Evolutionary conservation across 2,113 vertebrate species (phyloP).

Genomic region (Oryzias celebensis): DNA sequence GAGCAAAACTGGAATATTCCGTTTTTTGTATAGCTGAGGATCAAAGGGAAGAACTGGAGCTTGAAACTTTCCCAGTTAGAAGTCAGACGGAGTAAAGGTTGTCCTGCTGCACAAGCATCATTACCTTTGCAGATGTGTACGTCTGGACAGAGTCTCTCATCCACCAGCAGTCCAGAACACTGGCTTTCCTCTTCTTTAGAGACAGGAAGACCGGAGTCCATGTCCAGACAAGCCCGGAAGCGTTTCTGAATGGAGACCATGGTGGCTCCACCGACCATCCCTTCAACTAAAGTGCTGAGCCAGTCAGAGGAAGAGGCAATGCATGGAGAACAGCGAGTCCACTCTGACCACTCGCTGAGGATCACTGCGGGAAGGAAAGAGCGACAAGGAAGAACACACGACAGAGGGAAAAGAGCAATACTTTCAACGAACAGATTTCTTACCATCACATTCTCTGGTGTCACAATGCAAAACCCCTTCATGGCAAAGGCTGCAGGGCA

Average conservation of each 20-base stretch:
- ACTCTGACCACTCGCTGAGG: constrained; percentile 85
- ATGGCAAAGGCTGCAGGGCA: constrained; percentile 77
- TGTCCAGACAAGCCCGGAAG: constrained; percentile 83
- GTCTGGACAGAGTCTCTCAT: constrained; percentile 80
- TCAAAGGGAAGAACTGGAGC: constrained; percentile 7
- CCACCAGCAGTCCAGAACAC: constrained; percentile 70
- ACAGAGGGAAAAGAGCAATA: not conserved
- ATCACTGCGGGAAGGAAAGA: constrained; percentile 54
- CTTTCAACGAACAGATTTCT: not conserved
- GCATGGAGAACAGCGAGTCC: constrained; percentile 85
- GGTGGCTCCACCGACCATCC: not conserved
- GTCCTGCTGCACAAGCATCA: not conserved
- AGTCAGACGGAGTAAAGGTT: not conserved
- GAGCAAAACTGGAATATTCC: not conserved
- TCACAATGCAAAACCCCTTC: constrained; percentile 79
- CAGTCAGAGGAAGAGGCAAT: constrained; percentile 34
- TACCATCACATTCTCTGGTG: constrained; percentile 83
- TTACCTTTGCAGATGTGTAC: constrained; percentile 77
- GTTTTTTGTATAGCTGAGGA: not conserved
- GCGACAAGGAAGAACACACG: not conserved
- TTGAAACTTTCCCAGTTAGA: not conserved
- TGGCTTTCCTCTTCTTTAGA: constrained; percentile 31
- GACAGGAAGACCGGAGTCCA: constrained; percentile 76
- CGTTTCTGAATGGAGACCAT: constrained; percentile 79
- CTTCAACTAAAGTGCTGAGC: not conserved